Evolutionary conservation across 1,140 invertebrate species (phyloP), one percentile per base, ranked within the genome.

Genomic region (Drosophila lacertosa): DNA sequence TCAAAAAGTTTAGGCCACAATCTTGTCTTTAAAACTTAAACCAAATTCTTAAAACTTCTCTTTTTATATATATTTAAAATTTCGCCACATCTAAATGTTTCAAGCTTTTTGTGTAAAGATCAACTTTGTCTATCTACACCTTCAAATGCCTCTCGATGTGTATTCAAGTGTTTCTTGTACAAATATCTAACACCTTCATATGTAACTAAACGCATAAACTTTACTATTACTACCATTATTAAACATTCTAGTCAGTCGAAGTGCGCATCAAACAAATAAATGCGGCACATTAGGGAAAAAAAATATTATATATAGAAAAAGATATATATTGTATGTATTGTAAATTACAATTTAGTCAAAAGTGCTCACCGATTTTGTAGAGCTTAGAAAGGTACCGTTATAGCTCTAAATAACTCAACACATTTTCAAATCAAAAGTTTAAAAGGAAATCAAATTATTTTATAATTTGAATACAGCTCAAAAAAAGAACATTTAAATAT

Each of bases 301-400:
- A 65, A 70, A 63, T 40, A 48, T 32, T 24, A 54, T 40, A 39
- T 26, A 55, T 44, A n/a, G 63, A 50, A 18, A 40, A 37, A 37
- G 32, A 29, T 74, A 59, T 54, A 39, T 63, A 72, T 42, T 37
- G 40, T 74, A 59, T 54, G 39, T 62, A 72, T 50, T 72, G 24
- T 74, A 62, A 48, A 57, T 51, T 57, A 67, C 40, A 51, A 65
- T 75, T 60, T 50, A 20, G 22, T 42, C 39, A 78, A 72, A 82
- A 77, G 57, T 88, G 70, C 82, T 86, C 82, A 86, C 82, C 82
- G 82, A 86, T 88, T 77, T 86, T 86, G 48, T 86, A 35, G 35
- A 70, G 51, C 45, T 55, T 63, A 54, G 13, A 15, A 22, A 15
- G 13, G 3, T 22, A 33, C 18, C 24, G 53, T 33, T 40, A 44